Evolutionary conservation across 2,888 invertebrate genomes (phyloP).

Genomic region (Acleris holmiana): DNA sequence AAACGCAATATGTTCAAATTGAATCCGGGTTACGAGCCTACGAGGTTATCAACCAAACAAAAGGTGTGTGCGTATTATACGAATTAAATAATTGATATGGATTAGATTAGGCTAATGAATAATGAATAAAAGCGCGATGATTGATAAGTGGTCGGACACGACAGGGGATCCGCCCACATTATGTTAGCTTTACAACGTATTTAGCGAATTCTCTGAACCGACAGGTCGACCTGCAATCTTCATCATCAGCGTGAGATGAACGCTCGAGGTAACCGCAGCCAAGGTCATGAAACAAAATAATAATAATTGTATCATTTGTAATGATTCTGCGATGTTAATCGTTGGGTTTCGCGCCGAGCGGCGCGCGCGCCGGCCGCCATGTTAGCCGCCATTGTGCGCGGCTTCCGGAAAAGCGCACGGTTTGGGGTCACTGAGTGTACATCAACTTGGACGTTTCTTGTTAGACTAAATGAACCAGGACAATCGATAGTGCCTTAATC

Average conservation of each 20-base stretch:
- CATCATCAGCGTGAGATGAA: slow-evolving; percentile 69
- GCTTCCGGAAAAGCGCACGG: slow-evolving; percentile 75
- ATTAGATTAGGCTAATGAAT: slow-evolving; percentile 29
- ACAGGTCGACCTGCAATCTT: slow-evolving; percentile 69
- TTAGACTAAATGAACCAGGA: slow-evolving; percentile 21
- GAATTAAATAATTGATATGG: slow-evolving; percentile 19
- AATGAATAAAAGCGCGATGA: slow-evolving; percentile 43
- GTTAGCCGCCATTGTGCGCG: slow-evolving; percentile 57
- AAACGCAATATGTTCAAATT: too few species aligned
- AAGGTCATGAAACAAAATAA: slow-evolving; percentile 74
- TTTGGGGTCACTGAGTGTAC: slow-evolving; percentile 67
- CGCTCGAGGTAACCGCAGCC: slow-evolving; percentile 63
- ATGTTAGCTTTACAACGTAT: slow-evolving; percentile 49
- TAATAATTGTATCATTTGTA: slow-evolving; percentile 66
- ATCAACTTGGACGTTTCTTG: slow-evolving; percentile 38
- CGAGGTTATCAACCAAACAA: not conserved
- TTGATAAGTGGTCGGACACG: slow-evolving; percentile 46
- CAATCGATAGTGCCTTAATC: not conserved
- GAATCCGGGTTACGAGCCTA: too few species aligned
- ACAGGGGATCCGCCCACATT: slow-evolving; percentile 58
- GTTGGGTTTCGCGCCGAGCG: slow-evolving; percentile 23
- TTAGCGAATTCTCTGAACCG: slow-evolving; percentile 75
- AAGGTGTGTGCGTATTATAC: not conserved
- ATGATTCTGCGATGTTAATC: slow-evolving; percentile 42
- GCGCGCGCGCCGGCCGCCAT: slow-evolving; percentile 46